Evolutionary conservation across 2,113 vertebrate species (phyloP).

Genomic region (Neopipo cinnamomea): DNA sequence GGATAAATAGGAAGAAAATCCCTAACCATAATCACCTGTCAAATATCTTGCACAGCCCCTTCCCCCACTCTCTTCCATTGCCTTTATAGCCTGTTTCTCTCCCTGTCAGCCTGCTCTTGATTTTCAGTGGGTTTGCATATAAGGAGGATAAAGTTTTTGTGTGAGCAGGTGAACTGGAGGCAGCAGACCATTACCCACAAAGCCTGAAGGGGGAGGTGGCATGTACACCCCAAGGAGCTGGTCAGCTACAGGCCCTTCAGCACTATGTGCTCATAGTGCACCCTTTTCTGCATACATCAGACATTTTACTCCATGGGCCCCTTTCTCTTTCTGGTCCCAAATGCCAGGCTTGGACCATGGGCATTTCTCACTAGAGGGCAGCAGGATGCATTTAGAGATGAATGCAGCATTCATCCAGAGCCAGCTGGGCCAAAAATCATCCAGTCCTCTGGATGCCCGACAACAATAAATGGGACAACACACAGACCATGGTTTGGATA

Average conservation of each 20-base stretch:
- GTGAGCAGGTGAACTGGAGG: background rate
- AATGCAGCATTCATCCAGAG: background rate
- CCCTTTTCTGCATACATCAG: fast-evolving
- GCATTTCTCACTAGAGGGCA: background rate
- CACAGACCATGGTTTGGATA: fast-evolving
- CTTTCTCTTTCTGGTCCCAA: background rate
- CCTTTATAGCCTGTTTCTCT: background rate
- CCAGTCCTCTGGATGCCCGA: background rate
- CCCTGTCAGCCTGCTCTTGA: background rate
- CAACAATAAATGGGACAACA: background rate
- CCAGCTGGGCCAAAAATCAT: background rate
- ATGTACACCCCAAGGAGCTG: background rate
- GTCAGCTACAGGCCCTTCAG: background rate
- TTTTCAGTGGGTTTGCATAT: background rate
- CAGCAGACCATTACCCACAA: background rate
- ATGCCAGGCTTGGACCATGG: fast-evolving
- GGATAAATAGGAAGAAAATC: background rate
- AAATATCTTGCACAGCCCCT: background rate
- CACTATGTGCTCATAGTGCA: fast-evolving
- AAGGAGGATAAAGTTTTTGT: background rate
- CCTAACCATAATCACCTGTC: background rate
- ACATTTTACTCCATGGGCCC: fast-evolving
- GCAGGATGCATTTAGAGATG: background rate
- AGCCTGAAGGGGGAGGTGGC: background rate
- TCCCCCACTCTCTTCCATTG: background rate